Evolutionary conservation across 2,888 invertebrate species (phyloP).

Genomic region (Cataglyphis rosenhaueri): DNA sequence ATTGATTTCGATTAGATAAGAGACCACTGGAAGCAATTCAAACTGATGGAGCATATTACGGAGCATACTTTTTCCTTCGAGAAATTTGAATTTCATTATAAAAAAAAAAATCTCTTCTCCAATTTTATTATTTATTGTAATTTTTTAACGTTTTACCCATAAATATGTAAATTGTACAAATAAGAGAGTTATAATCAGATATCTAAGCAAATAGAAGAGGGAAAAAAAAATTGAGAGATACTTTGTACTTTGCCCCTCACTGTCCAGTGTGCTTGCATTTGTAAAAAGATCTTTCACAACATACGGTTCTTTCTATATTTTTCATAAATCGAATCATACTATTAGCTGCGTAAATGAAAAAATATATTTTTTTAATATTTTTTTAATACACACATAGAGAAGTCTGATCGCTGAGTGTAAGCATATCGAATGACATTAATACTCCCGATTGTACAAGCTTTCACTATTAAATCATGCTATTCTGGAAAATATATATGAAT

Average conservation of each 20-base stretch:
- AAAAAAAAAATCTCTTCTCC: slow-evolving; percentile 3
- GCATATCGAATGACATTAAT: background rate
- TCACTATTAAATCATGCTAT: background rate
- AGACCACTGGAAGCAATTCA: background rate
- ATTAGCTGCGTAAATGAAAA: background rate
- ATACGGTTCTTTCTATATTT: background rate
- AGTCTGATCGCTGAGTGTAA: background rate
- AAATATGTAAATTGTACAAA: background rate
- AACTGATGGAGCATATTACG: background rate
- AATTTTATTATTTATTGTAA: background rate
- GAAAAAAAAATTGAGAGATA: background rate
- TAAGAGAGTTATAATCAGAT: background rate
- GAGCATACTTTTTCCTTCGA: background rate
- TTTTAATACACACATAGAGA: background rate
- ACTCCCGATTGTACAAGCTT: background rate
- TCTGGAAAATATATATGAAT: background rate
- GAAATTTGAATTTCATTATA: background rate
- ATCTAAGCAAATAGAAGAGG: background rate
- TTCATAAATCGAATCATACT: background rate
- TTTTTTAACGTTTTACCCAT: background rate
- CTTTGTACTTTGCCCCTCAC: background rate
- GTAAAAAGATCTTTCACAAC: background rate
- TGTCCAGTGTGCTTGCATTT: background rate
- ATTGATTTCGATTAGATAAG: slow-evolving; percentile 6
- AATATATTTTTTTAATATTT: background rate